phyloP scores from a whole-genome alignment of 2,888 invertebrate species.

The Meloe dianella region DNA sequence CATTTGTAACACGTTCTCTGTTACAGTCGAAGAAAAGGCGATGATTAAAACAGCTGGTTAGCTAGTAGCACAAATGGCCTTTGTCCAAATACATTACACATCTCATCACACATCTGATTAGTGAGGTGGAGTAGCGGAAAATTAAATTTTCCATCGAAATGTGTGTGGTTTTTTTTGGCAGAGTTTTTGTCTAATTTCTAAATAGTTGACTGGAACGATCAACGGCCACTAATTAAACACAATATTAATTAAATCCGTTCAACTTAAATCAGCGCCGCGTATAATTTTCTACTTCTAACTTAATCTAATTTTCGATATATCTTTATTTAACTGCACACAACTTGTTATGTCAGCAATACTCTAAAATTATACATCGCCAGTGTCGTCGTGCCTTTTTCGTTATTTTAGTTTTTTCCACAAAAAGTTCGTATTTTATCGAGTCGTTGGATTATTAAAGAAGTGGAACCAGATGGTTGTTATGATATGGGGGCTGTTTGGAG shows the following conservation, averaged over 20 bases:
- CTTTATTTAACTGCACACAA: neutral
- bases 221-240: conserved; percentile 2
- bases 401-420: neutral
- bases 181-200: neutral
- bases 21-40: neutral
- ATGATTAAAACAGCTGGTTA: conserved; percentile 46
- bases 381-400: neutral
- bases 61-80: conserved; percentile 53
- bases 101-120: conserved; percentile 50
- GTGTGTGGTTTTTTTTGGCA: neutral
- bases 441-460: conserved; percentile 1
- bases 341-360: neutral
- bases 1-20: neutral
- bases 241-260: conserved; percentile 1
- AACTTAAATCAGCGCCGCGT: neutral
- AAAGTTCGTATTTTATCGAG: neutral
- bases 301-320: neutral
- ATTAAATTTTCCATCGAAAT: neutral
- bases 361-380: neutral
- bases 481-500: neutral
- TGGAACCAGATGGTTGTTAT: conserved; percentile 1
- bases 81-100: conserved; percentile 55
- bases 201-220: neutral
- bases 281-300: conserved; percentile 5
- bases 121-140: conserved; percentile 19